Conservation (phyloP, 2,797 vertebrate species). For the Anguilla obscura region DNA sequence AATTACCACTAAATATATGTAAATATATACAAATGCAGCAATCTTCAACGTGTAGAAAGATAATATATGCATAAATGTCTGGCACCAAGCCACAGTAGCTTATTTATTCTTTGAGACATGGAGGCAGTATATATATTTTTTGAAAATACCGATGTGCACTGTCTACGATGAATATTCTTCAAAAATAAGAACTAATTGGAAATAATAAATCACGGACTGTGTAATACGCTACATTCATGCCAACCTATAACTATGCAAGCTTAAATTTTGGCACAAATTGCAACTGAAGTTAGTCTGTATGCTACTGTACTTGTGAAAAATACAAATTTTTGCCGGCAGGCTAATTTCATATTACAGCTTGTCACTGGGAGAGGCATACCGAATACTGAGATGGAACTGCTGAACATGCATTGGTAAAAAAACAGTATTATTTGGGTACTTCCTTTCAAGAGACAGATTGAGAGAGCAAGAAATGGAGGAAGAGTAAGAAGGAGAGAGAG, state of each 20-base stretch:
- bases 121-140: background rate
- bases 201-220: background rate
- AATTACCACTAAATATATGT: background rate
- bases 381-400: constrained; percentile 1
- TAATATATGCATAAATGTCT: background rate
- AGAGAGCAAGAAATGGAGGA: background rate
- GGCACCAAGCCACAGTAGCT: background rate
- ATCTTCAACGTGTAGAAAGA: background rate
- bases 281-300: background rate
- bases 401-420: background rate
- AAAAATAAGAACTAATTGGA: background rate
- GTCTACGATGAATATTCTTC: background rate
- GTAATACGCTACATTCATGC: background rate
- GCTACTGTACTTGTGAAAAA: background rate
- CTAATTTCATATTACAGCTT: background rate
- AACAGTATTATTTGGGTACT: background rate
- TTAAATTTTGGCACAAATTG: background rate
- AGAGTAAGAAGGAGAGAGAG: background rate
- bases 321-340: background rate
- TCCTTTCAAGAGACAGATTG: constrained; percentile 17
- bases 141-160: background rate
- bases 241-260: background rate
- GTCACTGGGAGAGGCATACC: background rate
- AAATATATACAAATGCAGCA: constrained; percentile 3
- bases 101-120: background rate